A percentile compares a stretch with the other conserved stretches of the same genome.
phyloP scores from a whole-genome alignment of 2,888 invertebrate species.

The Chamaedrilus cognettii region DNA sequence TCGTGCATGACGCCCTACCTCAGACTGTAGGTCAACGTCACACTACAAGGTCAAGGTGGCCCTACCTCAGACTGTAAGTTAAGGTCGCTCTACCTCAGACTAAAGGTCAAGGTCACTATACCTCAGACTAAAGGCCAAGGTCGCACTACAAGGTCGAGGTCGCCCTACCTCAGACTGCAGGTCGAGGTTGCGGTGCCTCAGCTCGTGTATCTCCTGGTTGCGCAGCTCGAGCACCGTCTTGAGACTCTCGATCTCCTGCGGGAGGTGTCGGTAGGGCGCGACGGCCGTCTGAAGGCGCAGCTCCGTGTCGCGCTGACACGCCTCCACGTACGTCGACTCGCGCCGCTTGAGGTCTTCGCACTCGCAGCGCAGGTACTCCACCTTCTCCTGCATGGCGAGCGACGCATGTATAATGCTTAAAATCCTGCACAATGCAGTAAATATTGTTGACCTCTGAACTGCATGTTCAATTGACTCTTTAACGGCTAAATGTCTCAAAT shows the following conservation, averaged over 20 bases:
- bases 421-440: background rate
- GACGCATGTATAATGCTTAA: background rate
- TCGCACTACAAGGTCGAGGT: too few species aligned
- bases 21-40: too few species aligned
- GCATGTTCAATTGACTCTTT: background rate
- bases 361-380: constrained; percentile 52
- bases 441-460: background rate
- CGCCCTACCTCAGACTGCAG: constrained; percentile 67
- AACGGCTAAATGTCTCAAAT: too few species aligned
- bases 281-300: constrained; percentile 58
- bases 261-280: constrained; percentile 59
- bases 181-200: constrained; percentile 65
- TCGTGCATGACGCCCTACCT: too few species aligned
- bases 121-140: background rate
- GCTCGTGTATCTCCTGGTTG: constrained; percentile 79
- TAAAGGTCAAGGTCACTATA: too few species aligned
- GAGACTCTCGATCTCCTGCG: constrained; percentile 79
- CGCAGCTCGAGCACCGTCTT: constrained; percentile 86
- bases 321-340: constrained; percentile 56
- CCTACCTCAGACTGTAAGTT: background rate
- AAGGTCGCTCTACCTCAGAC: too few species aligned
- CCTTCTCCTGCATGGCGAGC: constrained; percentile 55
- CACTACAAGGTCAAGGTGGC: background rate
- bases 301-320: constrained; percentile 59
- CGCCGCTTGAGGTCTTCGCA: constrained; percentile 56